Conservation (phyloP, 2,888 invertebrate genomes). For the Chouioia cunea region DNA sequence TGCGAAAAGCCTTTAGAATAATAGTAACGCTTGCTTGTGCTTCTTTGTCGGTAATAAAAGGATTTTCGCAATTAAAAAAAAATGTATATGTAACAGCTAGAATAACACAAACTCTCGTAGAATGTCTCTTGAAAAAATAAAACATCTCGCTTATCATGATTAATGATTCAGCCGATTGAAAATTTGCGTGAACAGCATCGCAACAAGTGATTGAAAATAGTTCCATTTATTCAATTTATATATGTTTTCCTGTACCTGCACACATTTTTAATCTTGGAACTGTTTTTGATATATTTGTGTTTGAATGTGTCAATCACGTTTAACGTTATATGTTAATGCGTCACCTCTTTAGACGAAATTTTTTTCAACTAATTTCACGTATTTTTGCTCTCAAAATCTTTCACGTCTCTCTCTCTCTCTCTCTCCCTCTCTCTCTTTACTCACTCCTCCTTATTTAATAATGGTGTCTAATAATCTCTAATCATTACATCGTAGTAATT, state of each 20-base stretch:
- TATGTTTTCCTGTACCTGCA: not conserved
- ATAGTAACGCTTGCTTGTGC: slow-evolving; percentile 38
- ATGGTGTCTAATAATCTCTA: too few species aligned
- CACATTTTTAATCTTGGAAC: slow-evolving; percentile 20
- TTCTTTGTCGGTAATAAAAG: slow-evolving; percentile 45
- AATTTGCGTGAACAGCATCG: not conserved
- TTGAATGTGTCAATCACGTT: slow-evolving; percentile 2
- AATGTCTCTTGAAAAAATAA: too few species aligned
- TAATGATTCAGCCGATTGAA: too few species aligned
- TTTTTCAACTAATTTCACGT: not conserved
- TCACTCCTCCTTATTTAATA: too few species aligned
- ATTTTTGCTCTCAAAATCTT: too few species aligned
- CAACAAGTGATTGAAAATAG: slow-evolving; percentile 22
- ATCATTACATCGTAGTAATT: too few species aligned
- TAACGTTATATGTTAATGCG: slow-evolving; percentile 17
- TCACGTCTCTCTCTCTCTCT: too few species aligned
- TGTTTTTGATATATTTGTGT: slow-evolving; percentile 17
- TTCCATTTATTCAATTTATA: slow-evolving; percentile 7
- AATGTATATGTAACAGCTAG: not conserved
- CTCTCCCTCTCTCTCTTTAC: too few species aligned
- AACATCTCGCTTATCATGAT: too few species aligned
- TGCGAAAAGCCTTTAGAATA: slow-evolving; percentile 11
- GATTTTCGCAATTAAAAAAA: slow-evolving; percentile 33
- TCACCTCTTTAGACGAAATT: slow-evolving; percentile 8
- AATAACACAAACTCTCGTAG: too few species aligned